Conservation (phyloP, 2,888 invertebrate genomes). For the Drosophila hamatofila region DNA sequence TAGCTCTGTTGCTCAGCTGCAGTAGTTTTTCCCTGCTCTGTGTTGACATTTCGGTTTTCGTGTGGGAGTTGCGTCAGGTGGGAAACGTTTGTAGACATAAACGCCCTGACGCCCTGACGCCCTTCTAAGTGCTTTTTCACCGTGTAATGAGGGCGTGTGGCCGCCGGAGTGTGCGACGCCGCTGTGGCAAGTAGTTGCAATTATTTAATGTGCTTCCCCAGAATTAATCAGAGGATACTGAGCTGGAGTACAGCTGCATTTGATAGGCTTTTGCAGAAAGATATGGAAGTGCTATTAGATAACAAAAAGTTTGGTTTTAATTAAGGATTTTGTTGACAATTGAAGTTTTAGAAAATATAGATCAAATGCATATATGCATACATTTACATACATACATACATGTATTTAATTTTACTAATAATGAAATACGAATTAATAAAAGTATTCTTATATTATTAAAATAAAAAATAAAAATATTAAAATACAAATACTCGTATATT, state of each 20-base stretch:
- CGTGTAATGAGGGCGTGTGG: background rate
- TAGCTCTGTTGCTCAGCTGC: background rate
- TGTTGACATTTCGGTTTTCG: conserved; percentile 57
- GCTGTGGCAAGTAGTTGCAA: conserved; percentile 16
- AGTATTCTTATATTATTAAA: too few species aligned
- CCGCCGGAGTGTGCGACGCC: too few species aligned
- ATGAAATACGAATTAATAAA: too few species aligned
- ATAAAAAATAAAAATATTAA: too few species aligned
- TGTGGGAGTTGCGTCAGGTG: conserved; percentile 81
- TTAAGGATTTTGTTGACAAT: too few species aligned
- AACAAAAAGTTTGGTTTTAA: background rate
- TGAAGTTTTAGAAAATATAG: too few species aligned
- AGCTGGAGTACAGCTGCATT: background rate
- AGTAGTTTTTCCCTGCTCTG: conserved; percentile 34
- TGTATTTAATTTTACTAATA: too few species aligned
- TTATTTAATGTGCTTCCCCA: conserved; percentile 19
- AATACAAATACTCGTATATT: too few species aligned
- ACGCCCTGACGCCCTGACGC: conserved; percentile 46
- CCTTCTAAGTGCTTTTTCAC: conserved; percentile 38
- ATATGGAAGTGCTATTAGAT: background rate
- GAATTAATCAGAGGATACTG: background rate
- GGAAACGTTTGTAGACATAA: conserved; percentile 34
- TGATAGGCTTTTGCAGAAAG: background rate
- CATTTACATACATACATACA: too few species aligned
- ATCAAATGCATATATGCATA: too few species aligned